phyloP scores from a whole-genome alignment of 2,888 invertebrate genomes.

The Conchocele bisecta region DNA sequence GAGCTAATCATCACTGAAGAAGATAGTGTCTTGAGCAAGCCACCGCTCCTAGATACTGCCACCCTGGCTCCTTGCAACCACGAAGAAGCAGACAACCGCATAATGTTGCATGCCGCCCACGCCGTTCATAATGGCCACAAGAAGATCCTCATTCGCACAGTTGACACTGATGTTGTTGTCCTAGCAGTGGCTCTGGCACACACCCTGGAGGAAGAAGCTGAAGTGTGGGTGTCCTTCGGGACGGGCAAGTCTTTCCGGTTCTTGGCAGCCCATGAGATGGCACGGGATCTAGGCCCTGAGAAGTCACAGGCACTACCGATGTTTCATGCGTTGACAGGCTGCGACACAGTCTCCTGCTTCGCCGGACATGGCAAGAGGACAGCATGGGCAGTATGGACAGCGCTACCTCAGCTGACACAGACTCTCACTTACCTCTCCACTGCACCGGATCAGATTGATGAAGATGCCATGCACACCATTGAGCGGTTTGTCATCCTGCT shows the following conservation, averaged over 20 bases:
- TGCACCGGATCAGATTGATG: background rate
- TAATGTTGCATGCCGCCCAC: conserved; percentile 30
- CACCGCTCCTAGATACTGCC: no score
- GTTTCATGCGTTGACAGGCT: conserved; percentile 19
- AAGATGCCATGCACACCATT: background rate
- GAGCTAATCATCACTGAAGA: no score
- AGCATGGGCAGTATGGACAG: conserved; percentile 4
- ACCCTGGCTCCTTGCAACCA: conserved; percentile 43
- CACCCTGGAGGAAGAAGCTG: no score
- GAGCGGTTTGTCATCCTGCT: conserved; percentile 1
- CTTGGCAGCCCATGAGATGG: conserved; percentile 4
- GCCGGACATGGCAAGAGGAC: conserved; percentile 15
- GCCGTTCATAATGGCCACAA: conserved; percentile 1
- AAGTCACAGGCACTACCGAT: background rate
- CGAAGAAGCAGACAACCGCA: conserved; percentile 41
- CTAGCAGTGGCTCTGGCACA: no score
- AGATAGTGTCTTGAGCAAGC: no score
- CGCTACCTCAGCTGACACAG: background rate
- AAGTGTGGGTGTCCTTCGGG: conserved; percentile 18
- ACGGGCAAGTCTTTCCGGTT: conserved; percentile 3
- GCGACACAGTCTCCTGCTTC: conserved; percentile 20
- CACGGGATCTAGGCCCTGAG: background rate
- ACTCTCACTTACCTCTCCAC: background rate
- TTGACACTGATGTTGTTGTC: conserved; percentile 37
- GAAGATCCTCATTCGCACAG: conserved; percentile 17